Conservation (phyloP, 2,888 invertebrate genomes). For the Tetanocera ferruginea region DNA sequence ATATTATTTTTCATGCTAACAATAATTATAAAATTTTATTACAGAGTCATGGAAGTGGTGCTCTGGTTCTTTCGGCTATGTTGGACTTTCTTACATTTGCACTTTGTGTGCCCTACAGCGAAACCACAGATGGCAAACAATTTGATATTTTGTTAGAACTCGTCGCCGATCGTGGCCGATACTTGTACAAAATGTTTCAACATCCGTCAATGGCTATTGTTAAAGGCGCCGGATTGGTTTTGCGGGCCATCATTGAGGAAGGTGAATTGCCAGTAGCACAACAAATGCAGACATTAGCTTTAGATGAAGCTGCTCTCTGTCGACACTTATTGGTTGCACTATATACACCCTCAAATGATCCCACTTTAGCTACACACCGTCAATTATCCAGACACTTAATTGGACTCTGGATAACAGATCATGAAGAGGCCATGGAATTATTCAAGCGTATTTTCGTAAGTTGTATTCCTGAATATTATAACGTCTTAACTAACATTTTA, state of each 20-base stretch:
- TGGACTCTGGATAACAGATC: constrained; percentile 95
- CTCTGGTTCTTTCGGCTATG: constrained; percentile 97
- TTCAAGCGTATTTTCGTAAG: constrained; percentile 88
- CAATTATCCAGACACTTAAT: constrained; percentile 95
- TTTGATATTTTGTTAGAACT: constrained; percentile 94
- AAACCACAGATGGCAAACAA: constrained; percentile 97
- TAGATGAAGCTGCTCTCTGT: constrained; percentile 96
- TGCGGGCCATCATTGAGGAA: constrained; percentile 98
- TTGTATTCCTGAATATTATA: constrained; percentile 31
- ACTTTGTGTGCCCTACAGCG: constrained; percentile 98
- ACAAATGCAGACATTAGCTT: constrained; percentile 94
- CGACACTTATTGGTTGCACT: constrained; percentile 92
- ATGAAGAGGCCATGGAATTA: constrained; percentile 89
- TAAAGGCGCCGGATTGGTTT: constrained; percentile 97
- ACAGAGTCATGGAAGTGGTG: constrained; percentile 92
- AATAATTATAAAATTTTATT: constrained; percentile 48
- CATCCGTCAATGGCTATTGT: constrained; percentile 98
- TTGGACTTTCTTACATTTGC: constrained; percentile 98
- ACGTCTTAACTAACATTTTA: neutral
- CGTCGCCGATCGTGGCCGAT: constrained; percentile 92
- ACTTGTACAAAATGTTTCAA: constrained; percentile 85
- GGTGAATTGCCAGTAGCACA: constrained; percentile 92
- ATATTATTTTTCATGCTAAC: too few species aligned
- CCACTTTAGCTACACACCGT: constrained; percentile 84
- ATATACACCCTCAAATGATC: constrained; percentile 86